Base-by-base conservation (phyloP, 2,888 invertebrate genomes). In the Disparrhopalites patrizii region DNA sequence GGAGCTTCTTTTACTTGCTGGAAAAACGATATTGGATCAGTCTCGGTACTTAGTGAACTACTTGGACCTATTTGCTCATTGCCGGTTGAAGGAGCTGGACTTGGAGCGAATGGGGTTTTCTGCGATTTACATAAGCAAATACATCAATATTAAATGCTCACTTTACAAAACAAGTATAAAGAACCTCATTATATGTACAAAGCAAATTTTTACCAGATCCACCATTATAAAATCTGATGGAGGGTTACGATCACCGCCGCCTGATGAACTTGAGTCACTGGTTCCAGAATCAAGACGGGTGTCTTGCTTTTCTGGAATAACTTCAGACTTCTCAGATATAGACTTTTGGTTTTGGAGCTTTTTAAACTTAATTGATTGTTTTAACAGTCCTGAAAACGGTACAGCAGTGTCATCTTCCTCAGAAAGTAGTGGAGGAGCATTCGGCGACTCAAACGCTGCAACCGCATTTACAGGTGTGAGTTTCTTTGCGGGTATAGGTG, bases 1-100 rank as follows among this genome's bases (percentile, higher is more conserved):
- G 87, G 86, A 7, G 91, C 90, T 73, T 85, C 84, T 77, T 90
- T 84, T 79, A 90, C 91, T 77, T 91, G 89, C 33, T 87, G 84
- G 80, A 89, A 91, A 80, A 91, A 91, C 70, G 85, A 83, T 0
- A 89, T 88, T 69, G 91, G 81, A 76, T 91, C 91, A 51, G 85
- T 85, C 75, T 85, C 87, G 47, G 75, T 74, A 75, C 85, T 87
- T 50, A 74, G 74, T 67, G 85, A 83, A 52, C 89, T 55, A 52
- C 50, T 65, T 31, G 47, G 47, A 25, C 40, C 30, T n/a, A 43
- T 47, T 31, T 52, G 30, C 18, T 40, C 64, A 15, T 27, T 23
- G 3, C 28, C 27, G 1, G 57, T 28, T 15, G 62, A 43, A 13
- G 64, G 57, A 8, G 64, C 64, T 18, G 64, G 64, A 64, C 64